phyloP scores from a whole-genome alignment of 30 jellyfish, hydroid and myxozoan genomes.

The Hydra vulgaris region DNA sequence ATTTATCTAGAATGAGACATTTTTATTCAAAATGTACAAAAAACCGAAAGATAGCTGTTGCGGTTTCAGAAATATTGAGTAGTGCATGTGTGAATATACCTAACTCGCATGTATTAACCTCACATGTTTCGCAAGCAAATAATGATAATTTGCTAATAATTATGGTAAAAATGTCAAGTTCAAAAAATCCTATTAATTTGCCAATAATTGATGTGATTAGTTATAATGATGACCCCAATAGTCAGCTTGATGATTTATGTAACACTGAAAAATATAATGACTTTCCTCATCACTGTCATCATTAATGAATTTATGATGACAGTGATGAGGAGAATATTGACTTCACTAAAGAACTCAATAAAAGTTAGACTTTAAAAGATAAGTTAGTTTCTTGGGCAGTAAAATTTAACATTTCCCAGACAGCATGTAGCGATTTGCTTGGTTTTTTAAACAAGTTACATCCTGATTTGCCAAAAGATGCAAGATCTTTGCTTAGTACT shows the following conservation, averaged over 20 bases:
- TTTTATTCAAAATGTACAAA: background rate
- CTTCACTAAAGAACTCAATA: background rate
- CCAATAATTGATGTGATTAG: background rate
- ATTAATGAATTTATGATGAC: background rate
- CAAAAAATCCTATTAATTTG: background rate
- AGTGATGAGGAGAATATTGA: background rate
- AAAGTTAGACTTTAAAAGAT: background rate
- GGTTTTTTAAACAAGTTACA: background rate
- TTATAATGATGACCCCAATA: background rate
- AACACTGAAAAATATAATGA: background rate
- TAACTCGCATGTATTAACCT: background rate
- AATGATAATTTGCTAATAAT: background rate
- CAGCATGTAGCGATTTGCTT: background rate
- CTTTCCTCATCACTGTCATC: background rate
- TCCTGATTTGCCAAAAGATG: background rate
- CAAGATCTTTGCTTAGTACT: background rate
- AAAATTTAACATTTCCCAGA: background rate
- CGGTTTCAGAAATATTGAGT: background rate
- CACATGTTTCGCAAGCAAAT: background rate
- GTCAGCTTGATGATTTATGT: background rate
- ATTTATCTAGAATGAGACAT: background rate
- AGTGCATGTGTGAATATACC: background rate
- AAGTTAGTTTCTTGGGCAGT: background rate
- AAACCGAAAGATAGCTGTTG: background rate
- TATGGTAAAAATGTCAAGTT: background rate